A percentile compares a stretch with the other conserved stretches of the same genome.
phyloP scores from a whole-genome alignment of 2,113 vertebrate species.

The Anarhynchus alexandrinus region DNA sequence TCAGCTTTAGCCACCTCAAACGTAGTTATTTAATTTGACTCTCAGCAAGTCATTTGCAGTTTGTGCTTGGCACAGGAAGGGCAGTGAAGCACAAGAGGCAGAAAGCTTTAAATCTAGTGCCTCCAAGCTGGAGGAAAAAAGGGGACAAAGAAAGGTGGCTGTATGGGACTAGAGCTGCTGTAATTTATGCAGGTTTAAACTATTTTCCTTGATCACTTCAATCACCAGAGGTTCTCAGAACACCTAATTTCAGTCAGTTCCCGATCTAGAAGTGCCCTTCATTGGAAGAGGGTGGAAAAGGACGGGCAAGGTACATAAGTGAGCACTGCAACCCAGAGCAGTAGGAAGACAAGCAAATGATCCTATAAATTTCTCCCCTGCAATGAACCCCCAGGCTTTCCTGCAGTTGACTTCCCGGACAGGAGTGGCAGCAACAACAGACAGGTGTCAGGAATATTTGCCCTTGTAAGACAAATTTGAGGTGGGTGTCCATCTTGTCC shows the following conservation, averaged over 20 bases:
- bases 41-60: not conserved
- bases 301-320: not conserved
- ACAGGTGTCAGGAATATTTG: not conserved
- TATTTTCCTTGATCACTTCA: not conserved
- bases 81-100: not conserved
- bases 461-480: not conserved
- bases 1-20: not conserved
- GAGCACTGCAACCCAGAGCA: not conserved
- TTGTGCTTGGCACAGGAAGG: not conserved
- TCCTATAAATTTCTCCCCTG: not conserved
- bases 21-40: not conserved
- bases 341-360: not conserved
- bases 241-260: not conserved
- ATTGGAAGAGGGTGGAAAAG: not conserved
- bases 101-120: not conserved
- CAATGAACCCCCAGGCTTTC: not conserved
- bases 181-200: not conserved
- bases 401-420: not conserved
- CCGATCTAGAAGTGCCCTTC: not conserved
- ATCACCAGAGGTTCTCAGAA: not conserved
- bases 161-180: not conserved
- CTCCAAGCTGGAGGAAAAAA: not conserved
- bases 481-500: not conserved
- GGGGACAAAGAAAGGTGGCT: not conserved
- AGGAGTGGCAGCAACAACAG: not conserved